Conservation (phyloP, 2,797 vertebrate species). For the Hipposideros larvatus region DNA sequence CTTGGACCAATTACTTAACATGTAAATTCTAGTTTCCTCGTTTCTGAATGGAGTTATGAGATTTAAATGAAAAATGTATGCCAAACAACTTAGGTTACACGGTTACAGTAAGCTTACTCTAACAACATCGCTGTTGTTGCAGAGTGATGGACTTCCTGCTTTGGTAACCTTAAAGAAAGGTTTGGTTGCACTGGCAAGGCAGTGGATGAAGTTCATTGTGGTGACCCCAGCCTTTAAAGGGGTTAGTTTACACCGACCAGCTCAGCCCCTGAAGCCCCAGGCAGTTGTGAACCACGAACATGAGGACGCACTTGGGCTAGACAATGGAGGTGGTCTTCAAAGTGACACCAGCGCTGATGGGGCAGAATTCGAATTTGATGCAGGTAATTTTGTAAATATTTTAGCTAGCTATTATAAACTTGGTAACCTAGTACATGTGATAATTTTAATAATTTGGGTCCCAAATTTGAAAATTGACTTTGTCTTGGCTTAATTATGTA, state of each 20-base stretch:
- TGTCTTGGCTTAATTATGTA: not conserved
- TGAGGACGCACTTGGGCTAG: slow-evolving; percentile 91
- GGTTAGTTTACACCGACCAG: slow-evolving; percentile 94
- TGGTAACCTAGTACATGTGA: not conserved
- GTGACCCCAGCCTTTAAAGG: slow-evolving; percentile 98
- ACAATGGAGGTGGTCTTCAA: slow-evolving; percentile 94
- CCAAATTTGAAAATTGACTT: slow-evolving; percentile 47
- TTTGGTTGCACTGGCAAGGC: slow-evolving; percentile 96
- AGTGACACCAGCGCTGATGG: slow-evolving; percentile 99
- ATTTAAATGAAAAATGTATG: slow-evolving; percentile 1
- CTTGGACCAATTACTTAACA: not conserved
- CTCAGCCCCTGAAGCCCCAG: slow-evolving; percentile 93
- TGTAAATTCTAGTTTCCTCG: not conserved
- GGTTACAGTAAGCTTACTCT: not conserved
- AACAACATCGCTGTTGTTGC: not conserved
- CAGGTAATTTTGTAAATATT: slow-evolving; percentile 90
- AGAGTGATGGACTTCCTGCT: slow-evolving; percentile 98
- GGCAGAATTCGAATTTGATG: slow-evolving; percentile 98
- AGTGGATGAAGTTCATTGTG: slow-evolving; percentile 99
- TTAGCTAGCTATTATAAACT: not conserved
- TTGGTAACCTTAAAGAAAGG: slow-evolving; percentile 98
- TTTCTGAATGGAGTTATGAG: not conserved
- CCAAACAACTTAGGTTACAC: not conserved
- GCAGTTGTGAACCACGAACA: slow-evolving; percentile 86
- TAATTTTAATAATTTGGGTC: slow-evolving; percentile 22